These are phyloP conservation scores for Gadopsis bispinosus DNA, from an alignment of 2,797 vertebrate species.

Conservation along the genomic window DNA sequence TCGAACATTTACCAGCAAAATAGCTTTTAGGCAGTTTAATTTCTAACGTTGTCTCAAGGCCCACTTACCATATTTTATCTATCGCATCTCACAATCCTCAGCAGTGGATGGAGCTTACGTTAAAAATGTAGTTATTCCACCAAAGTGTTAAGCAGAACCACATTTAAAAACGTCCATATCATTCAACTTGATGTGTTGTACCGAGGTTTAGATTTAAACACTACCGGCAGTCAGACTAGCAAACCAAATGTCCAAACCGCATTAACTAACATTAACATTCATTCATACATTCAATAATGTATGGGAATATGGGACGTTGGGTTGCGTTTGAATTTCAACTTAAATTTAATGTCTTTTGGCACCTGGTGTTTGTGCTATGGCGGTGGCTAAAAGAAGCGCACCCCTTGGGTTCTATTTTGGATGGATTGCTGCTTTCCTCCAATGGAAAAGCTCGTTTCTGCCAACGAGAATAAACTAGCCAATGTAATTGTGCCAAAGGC, in stretches of 20 bases:
- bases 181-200: neutral
- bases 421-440: constrained; percentile 62
- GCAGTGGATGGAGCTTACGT: neutral
- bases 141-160: neutral
- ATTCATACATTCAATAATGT: neutral
- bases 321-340: neutral
- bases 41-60: neutral
- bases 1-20: neutral
- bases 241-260: neutral
- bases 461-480: constrained; percentile 20
- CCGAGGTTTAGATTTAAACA: neutral
- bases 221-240: too few species aligned
- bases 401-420: constrained; percentile 21
- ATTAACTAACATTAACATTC: too few species aligned
- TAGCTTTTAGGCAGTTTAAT: too few species aligned
- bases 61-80: too few species aligned
- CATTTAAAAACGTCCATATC: neutral
- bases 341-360: too few species aligned
- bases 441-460: constrained; percentile 60
- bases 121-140: neutral
- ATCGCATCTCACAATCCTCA: neutral
- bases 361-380: neutral
- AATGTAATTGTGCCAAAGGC: constrained; percentile 59
- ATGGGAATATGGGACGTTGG: neutral
- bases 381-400: constrained; percentile 50